Conservation (phyloP, 2,797 vertebrate species). For the Lithobates sylvaticus region DNA sequence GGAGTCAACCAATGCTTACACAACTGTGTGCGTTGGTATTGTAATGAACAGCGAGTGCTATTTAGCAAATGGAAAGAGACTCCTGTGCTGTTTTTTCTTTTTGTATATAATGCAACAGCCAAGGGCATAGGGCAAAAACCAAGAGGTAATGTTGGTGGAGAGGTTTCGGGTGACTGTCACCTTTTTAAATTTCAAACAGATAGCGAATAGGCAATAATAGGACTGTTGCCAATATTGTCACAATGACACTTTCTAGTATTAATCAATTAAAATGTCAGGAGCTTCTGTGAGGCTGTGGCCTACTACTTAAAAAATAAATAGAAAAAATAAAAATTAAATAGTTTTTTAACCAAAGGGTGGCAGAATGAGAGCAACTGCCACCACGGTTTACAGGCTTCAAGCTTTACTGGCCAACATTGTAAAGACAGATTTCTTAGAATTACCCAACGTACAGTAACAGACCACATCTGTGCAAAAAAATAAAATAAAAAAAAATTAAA, state of each 20-base stretch:
- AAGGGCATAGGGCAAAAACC: conserved; percentile 65
- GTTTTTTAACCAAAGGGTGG: conserved; percentile 36
- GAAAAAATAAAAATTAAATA: neutral
- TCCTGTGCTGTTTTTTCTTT: conserved; percentile 56
- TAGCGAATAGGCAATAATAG: conserved; percentile 53
- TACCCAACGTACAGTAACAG: conserved; percentile 75
- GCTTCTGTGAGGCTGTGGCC: conserved; percentile 63
- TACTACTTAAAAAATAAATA: neutral
- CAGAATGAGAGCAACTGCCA: neutral
- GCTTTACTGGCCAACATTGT: conserved; percentile 41
- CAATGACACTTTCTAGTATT: conserved; percentile 65
- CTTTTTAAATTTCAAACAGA: conserved; percentile 54
- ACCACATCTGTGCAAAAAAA: conserved; percentile 78
- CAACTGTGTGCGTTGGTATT: conserved; percentile 70
- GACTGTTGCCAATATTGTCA: conserved; percentile 64
- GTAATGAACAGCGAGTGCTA: conserved; percentile 67
- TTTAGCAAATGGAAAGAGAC: conserved; percentile 65
- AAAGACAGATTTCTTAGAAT: conserved; percentile 59
- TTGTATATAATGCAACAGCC: conserved; percentile 62
- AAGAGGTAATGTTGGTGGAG: conserved; percentile 44
- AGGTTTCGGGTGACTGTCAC: conserved; percentile 55
- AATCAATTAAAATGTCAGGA: conserved; percentile 66
- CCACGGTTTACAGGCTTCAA: conserved; percentile 37
- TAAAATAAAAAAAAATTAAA: conserved; percentile 63
- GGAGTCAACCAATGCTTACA: conserved; percentile 73